These are phyloP conservation scores for Smittia sp. DNA, from an alignment of 2,888 invertebrate species.

Conservation along the genomic window DNA sequence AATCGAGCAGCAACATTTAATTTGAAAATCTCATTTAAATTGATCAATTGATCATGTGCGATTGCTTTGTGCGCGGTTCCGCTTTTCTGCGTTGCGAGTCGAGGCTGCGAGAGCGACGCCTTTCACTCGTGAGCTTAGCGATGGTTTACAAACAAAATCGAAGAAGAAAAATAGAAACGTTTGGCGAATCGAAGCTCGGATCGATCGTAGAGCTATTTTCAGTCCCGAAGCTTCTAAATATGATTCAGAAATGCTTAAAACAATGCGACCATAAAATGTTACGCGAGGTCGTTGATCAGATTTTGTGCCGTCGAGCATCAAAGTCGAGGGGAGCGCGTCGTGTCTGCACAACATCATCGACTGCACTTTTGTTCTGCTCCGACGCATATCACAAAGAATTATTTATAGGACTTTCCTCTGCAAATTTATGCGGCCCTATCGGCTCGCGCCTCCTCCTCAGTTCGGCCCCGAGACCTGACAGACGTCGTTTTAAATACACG, in stretches of 20 bases:
- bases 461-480: not conserved
- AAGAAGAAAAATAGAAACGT: no score
- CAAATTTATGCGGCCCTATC: not conserved
- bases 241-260: no score
- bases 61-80: no score
- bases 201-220: no score
- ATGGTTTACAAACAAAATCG: no score
- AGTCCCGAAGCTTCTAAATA: no score
- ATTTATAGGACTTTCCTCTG: not conserved
- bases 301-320: not conserved
- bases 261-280: not conserved
- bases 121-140: no score
- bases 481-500: not conserved
- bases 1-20: not conserved
- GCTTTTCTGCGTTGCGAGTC: not conserved
- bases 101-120: no score
- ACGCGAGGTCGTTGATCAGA: slow-evolving; percentile 24
- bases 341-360: not conserved
- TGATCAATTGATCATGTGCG: not conserved
- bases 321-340: not conserved
- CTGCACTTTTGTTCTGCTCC: not conserved
- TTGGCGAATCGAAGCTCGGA: no score
- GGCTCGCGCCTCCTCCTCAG: not conserved
- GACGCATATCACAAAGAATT: slow-evolving; percentile 13
- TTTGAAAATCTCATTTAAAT: not conserved